Evolutionary conservation across 2,888 invertebrate genomes (phyloP), one percentile per base, ranked within the genome.

Genomic region (Thymelicus lineola): DNA sequence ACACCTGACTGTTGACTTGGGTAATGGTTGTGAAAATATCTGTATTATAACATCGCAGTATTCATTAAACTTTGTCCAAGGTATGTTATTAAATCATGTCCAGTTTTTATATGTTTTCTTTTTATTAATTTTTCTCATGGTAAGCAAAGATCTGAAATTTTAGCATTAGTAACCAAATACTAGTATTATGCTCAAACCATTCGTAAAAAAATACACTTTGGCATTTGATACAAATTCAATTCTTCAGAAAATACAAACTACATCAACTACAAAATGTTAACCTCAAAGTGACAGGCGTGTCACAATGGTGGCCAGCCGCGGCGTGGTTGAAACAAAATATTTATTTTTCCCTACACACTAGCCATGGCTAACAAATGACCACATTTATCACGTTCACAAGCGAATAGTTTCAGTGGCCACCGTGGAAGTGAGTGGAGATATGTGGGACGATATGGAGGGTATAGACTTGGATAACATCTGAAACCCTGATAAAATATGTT

Each of bases 301-400:
- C 68, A 48, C 48, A 58, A 15, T 15, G 69, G 55, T 17, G 45
- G 35, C 46, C 57, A 58, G 28, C 28, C 28, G 4, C 28, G 63
- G 46, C 48, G 36, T 20, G 69, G 58, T 57, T 63, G 38, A 46
- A 62, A 69, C 46, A 63, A 70, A 67, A 55, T 46, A 66, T 63
- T 59, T 70, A 35, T 66, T 42, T 58, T 67, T 55, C 46, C 7
- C 62, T 62, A 72, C 72, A 73, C 70, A 72, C 72, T 61, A 71
- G 66, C 62, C 71, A 53, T 55, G 59, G 57, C 15, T 68, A 71
- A 73, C 72, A 70, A 73, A 74, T 72, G 71, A 60, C 28, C 55
- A 48, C 71, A 71, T 71, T 70, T 67, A 61, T 72, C 69, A 70
- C 48, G 72, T 62, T 71, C 62, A 42, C 70, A 35, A 59, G 57